Percentiles rank a stretch among this genome's conserved stretches.
Evolutionary conservation across 2,888 invertebrate species (phyloP).

Genomic region (Tiliacea aurago): DNA sequence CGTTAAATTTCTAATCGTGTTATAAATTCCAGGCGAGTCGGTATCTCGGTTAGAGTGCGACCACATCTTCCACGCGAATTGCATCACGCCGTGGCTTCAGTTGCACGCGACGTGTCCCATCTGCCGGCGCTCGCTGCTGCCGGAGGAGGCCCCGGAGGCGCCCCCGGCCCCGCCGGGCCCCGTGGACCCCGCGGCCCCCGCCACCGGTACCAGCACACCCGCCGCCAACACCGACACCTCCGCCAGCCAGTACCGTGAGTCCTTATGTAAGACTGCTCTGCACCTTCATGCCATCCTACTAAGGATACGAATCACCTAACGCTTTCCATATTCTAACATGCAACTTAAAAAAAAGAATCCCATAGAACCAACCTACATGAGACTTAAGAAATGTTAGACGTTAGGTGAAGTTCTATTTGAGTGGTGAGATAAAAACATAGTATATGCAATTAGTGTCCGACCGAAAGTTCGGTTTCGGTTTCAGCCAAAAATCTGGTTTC

Average conservation of each 20-base stretch:
- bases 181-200: slow-evolving; percentile 27
- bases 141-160: slow-evolving; percentile 64
- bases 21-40: slow-evolving; percentile 90
- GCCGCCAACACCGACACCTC: slow-evolving; percentile 39
- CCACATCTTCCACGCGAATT: slow-evolving; percentile 97
- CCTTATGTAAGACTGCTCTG: slow-evolving; percentile 53
- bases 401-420: neutral
- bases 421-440: neutral
- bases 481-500: too few relatives aligned
- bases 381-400: neutral
- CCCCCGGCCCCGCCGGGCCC: slow-evolving; percentile 36
- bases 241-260: slow-evolving; percentile 59
- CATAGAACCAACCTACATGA: neutral
- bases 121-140: slow-evolving; percentile 92
- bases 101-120: slow-evolving; percentile 99
- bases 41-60: slow-evolving; percentile 95
- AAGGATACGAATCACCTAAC: slow-evolving; percentile 40
- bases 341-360: neutral
- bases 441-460: too few relatives aligned
- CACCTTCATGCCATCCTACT: slow-evolving; percentile 50
- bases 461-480: too few relatives aligned
- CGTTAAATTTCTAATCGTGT: neutral
- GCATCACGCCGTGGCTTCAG: slow-evolving; percentile 98
- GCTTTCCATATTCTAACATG: slow-evolving; percentile 36
- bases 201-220: slow-evolving; percentile 39